Evolutionary conservation across 2,113 vertebrate genomes (phyloP).

Genomic region (Catharus fuscescens): DNA sequence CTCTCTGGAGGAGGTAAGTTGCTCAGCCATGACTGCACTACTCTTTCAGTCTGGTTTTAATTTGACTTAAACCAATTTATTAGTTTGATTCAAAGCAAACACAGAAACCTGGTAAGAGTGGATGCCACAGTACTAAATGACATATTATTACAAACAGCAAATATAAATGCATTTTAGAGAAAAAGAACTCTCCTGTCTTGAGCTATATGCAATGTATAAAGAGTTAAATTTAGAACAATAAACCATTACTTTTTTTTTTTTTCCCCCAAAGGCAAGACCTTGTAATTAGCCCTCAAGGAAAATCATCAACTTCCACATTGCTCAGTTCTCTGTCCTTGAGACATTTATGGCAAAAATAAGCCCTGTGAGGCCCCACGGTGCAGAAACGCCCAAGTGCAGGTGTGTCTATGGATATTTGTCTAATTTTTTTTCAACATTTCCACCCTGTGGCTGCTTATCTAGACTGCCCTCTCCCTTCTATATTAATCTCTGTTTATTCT

Average conservation of each 20-base stretch:
- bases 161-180: neutral
- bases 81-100: neutral
- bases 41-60: neutral
- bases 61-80: neutral
- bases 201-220: neutral
- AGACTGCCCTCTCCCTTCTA: neutral
- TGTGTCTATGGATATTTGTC: slow-evolving; percentile 35
- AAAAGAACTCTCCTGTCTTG: neutral
- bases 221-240: neutral
- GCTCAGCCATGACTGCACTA: neutral
- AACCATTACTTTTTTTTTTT: neutral
- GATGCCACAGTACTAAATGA: neutral
- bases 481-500: neutral
- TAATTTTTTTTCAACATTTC: slow-evolving; percentile 13
- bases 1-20: neutral
- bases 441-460: slow-evolving; percentile 24
- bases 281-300: slow-evolving; percentile 3
- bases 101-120: neutral
- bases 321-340: slow-evolving; percentile 22
- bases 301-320: slow-evolving; percentile 6
- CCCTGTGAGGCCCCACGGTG: neutral
- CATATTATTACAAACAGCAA: neutral
- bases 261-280: neutral
- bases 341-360: slow-evolving; percentile 9
- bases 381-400: slow-evolving; percentile 40